Percentiles rank a stretch among this genome's conserved stretches.
These are phyloP conservation scores for Drosophila sordidapex DNA, from an alignment of 2,888 invertebrate species.

Conservation along the genomic window DNA sequence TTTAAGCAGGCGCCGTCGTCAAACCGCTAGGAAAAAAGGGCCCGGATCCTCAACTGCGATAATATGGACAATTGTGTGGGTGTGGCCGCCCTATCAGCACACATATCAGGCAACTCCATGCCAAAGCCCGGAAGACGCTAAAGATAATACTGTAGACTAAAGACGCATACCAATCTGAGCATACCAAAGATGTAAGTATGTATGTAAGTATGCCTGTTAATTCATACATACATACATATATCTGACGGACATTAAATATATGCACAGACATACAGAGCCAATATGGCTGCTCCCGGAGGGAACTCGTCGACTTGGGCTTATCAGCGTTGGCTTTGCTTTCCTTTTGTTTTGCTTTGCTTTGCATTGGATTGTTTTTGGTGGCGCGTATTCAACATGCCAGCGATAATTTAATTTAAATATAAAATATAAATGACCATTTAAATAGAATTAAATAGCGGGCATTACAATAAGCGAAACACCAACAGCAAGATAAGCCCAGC, in stretches of 20 bases:
- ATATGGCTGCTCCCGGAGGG: conserved; percentile 29
- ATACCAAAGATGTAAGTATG: background rate
- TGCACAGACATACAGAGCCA: conserved; percentile 10
- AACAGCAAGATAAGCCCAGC: conserved; percentile 51
- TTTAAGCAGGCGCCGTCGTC: conserved; percentile 61
- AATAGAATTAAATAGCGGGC: conserved; percentile 40
- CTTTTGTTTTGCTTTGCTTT: conserved; percentile 35
- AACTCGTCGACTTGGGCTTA: conserved; percentile 35
- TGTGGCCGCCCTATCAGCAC: conserved; percentile 48
- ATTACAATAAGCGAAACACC: conserved; percentile 43
- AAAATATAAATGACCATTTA: conserved; percentile 59
- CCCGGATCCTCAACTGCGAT: conserved; percentile 50
- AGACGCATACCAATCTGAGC: conserved; percentile 36
- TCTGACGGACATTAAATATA: conserved; percentile 1
- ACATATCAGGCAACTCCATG: conserved; percentile 16
- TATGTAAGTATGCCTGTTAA: background rate
- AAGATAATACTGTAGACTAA: conserved; percentile 50
- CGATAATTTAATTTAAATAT: conserved; percentile 71
- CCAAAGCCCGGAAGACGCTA: conserved; percentile 69
- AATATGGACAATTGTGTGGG: conserved; percentile 29
- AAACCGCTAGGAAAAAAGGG: conserved; percentile 34
- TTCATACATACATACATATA: conserved; percentile 1
- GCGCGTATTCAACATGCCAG: conserved; percentile 41
- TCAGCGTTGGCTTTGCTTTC: conserved; percentile 43
- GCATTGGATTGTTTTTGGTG: conserved; percentile 40